Evolutionary conservation across 1,140 invertebrate species (phyloP).

Genomic region (Ectropis grisescens): DNA sequence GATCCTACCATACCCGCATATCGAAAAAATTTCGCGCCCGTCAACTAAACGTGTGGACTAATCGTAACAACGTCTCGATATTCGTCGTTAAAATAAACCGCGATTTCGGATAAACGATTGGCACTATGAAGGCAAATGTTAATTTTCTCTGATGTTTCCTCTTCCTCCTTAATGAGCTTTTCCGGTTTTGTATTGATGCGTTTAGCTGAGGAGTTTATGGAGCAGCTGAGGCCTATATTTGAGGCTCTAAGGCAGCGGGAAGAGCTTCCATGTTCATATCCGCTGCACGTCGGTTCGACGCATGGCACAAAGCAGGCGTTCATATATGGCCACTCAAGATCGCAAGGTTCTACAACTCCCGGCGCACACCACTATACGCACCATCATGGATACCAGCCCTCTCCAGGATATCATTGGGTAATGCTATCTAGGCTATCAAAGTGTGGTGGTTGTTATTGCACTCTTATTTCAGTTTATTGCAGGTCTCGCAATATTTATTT

Average conservation of each 20-base stretch:
- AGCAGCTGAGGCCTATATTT: constrained; percentile 93
- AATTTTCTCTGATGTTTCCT: constrained; percentile 29
- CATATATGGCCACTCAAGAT: constrained; percentile 68
- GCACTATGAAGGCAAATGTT: constrained; percentile 52
- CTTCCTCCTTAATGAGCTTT: constrained; percentile 50
- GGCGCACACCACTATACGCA: constrained; percentile 59
- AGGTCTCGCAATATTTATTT: constrained; percentile 33
- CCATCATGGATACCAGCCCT: constrained; percentile 60
- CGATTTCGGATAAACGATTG: constrained; percentile 54
- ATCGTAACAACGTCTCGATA: constrained; percentile 26
- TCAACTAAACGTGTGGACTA: constrained; percentile 51
- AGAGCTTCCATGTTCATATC: constrained; percentile 88
- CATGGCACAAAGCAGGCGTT: constrained; percentile 71
- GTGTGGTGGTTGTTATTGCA: constrained; percentile 44
- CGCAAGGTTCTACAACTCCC: constrained; percentile 59
- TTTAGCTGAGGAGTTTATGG: constrained; percentile 92
- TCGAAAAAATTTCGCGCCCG: constrained; percentile 35
- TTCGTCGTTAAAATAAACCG: constrained; percentile 17
- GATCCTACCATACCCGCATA: constrained; percentile 46
- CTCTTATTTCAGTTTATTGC: constrained; percentile 20
- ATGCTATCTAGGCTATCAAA: constrained; percentile 45
- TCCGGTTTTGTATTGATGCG: constrained; percentile 64
- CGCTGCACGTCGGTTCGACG: constrained; percentile 81
- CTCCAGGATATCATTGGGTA: constrained; percentile 67
- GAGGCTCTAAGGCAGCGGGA: constrained; percentile 90